Conservation (phyloP, 2,888 invertebrate genomes). For the Patella ulyssiponensis region DNA sequence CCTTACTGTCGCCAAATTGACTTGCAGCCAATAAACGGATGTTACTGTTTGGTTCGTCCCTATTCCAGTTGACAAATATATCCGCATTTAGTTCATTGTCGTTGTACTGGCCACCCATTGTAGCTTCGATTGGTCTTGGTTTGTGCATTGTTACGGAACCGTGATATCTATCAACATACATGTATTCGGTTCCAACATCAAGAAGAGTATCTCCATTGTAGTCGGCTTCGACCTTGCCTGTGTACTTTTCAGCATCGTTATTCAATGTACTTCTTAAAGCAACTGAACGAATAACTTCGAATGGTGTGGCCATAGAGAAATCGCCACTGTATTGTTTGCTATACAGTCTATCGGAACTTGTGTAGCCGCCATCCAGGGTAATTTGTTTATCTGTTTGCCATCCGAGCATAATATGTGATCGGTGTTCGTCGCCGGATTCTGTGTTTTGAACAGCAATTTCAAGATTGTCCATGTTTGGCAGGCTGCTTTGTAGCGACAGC, state of each 20-base stretch:
- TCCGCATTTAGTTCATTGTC: slow-evolving; percentile 31
- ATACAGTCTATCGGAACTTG: slow-evolving; percentile 16
- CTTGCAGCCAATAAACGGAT: slow-evolving; percentile 34
- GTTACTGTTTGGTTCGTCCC: slow-evolving; percentile 30
- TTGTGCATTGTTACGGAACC: slow-evolving; percentile 30
- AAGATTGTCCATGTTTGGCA: slow-evolving; percentile 30
- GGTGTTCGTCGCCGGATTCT: not conserved
- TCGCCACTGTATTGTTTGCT: slow-evolving; percentile 21
- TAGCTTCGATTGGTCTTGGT: slow-evolving; percentile 37
- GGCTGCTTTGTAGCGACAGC: slow-evolving; percentile 28
- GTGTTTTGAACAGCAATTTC: slow-evolving; percentile 28
- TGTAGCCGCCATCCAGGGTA: slow-evolving; percentile 28
- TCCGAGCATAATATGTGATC: slow-evolving; percentile 27
- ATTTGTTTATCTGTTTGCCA: slow-evolving; percentile 42
- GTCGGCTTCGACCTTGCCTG: slow-evolving; percentile 31
- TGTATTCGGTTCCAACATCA: slow-evolving; percentile 36
- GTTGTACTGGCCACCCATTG: slow-evolving; percentile 34
- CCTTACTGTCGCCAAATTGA: slow-evolving; percentile 16
- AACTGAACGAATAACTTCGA: slow-evolving; percentile 23
- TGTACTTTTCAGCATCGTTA: slow-evolving; percentile 13
- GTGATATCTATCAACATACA: slow-evolving; percentile 18
- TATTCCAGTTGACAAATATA: slow-evolving; percentile 48
- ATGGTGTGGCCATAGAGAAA: slow-evolving; percentile 38
- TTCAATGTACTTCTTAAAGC: slow-evolving; percentile 28
- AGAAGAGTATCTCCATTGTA: slow-evolving; percentile 38